Evolutionary conservation across 2,113 vertebrate genomes (phyloP).

Genomic region (Heterotilapia buettikoferi): DNA sequence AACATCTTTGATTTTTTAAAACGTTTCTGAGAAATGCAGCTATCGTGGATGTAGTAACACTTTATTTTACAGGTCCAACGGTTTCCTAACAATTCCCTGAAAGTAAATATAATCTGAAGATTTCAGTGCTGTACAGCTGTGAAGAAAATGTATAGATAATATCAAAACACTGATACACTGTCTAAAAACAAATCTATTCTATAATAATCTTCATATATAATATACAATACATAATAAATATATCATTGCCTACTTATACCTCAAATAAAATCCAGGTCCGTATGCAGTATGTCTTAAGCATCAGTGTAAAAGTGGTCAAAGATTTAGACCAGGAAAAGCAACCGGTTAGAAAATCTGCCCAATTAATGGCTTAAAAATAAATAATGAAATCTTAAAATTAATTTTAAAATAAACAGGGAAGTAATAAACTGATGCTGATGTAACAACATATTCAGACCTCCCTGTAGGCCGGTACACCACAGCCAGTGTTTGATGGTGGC

Average conservation of each 20-base stretch:
- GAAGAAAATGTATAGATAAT: background rate
- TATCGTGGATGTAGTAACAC: rapidly evolving
- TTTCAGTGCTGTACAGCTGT: background rate
- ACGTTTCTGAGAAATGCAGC: background rate
- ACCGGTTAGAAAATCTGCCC: background rate
- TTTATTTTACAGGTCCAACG: background rate
- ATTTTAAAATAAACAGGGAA: background rate
- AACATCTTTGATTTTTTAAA: background rate
- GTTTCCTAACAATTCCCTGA: rapidly evolving
- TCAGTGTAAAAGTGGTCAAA: background rate
- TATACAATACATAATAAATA: background rate
- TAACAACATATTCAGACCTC: background rate
- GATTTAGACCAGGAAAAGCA: background rate
- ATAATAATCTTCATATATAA: background rate
- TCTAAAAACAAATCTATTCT: background rate
- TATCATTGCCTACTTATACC: rapidly evolving
- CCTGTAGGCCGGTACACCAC: rapidly evolving
- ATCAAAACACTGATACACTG: background rate
- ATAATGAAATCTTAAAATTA: background rate
- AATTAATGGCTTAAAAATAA: background rate
- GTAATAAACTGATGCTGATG: background rate
- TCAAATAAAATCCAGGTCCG: background rate
- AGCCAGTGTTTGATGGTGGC: background rate
- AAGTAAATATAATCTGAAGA: background rate
- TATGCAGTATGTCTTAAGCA: background rate